phyloP scores from a whole-genome alignment of 2,113 vertebrate species.

The Corydoras maculifer region DNA sequence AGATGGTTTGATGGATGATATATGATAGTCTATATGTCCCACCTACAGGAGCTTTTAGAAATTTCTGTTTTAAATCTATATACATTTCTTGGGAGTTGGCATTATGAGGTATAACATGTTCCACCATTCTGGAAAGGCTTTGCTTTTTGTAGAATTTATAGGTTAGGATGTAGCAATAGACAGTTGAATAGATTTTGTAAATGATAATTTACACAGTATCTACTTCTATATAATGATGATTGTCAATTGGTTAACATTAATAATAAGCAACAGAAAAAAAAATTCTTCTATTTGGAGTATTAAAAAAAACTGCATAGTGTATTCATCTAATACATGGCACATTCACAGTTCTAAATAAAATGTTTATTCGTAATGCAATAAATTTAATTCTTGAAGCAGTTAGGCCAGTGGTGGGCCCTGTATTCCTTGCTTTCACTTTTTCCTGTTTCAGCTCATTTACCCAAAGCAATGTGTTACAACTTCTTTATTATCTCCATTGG shows the following conservation, averaged over 20 bases:
- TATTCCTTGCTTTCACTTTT: slow-evolving; percentile 74
- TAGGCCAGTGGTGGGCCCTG: slow-evolving; percentile 71
- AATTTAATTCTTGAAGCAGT: slow-evolving; percentile 14
- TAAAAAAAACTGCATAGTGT: not conserved
- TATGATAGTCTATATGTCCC: too few species aligned
- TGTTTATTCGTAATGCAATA: not conserved
- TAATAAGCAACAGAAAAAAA: not conserved
- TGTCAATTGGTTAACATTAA: not conserved
- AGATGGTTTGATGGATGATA: too few species aligned
- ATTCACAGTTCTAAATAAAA: not conserved
- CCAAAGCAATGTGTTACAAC: slow-evolving; percentile 87
- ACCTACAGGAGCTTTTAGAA: too few species aligned
- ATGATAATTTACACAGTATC: slow-evolving; percentile 56
- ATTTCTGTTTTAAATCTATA: too few species aligned
- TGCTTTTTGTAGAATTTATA: too few species aligned
- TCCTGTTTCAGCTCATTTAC: slow-evolving; percentile 86
- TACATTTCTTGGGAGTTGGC: too few species aligned
- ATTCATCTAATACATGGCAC: slow-evolving; percentile 4
- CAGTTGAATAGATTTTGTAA: slow-evolving; percentile 34
- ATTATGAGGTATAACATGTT: too few species aligned
- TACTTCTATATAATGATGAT: slow-evolving; percentile 34
- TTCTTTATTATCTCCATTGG: slow-evolving; percentile 88
- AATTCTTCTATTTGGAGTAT: not conserved
- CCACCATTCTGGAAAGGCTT: too few species aligned
- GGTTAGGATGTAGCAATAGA: too few species aligned